These are phyloP conservation scores for Oxyura jamaicensis DNA, from an alignment of 2,113 vertebrate species.

Conservation along the genomic window DNA sequence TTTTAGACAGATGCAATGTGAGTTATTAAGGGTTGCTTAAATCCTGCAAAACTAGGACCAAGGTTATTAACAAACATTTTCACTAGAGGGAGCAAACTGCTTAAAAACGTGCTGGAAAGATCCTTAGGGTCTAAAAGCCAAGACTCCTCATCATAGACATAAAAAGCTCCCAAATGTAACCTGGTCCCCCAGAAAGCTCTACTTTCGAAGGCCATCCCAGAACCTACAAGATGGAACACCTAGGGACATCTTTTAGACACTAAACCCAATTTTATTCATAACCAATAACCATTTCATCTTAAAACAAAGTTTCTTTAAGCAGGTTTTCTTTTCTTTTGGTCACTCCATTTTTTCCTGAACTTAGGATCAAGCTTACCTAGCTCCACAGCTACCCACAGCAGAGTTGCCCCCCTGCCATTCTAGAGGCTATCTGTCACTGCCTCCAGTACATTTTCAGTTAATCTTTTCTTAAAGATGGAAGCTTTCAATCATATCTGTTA, in stretches of 20 bases:
- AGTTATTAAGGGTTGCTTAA: not conserved
- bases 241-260: not conserved
- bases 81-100: slow-evolving; percentile 37
- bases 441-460: not conserved
- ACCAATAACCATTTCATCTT: not conserved
- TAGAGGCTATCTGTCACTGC: not conserved
- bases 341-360: not conserved
- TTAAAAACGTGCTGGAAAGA: not conserved
- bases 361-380: not conserved
- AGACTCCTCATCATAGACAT: fast-evolving
- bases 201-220: not conserved
- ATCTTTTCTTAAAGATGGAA: not conserved
- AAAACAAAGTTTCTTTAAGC: not conserved
- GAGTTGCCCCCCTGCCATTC: not conserved
- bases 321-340: not conserved
- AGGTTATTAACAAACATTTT: not conserved
- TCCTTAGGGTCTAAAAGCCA: not conserved
- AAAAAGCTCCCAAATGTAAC: not conserved
- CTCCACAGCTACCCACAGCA: not conserved
- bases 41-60: not conserved
- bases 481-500: not conserved
- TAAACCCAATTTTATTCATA: not conserved
- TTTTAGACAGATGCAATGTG: not conserved
- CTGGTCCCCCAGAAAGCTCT: fast-evolving
- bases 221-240: not conserved